Percentiles rank a stretch among this genome's conserved stretches.
phyloP scores from a whole-genome alignment of 1,140 invertebrate genomes.

The Ceratina australensis region DNA sequence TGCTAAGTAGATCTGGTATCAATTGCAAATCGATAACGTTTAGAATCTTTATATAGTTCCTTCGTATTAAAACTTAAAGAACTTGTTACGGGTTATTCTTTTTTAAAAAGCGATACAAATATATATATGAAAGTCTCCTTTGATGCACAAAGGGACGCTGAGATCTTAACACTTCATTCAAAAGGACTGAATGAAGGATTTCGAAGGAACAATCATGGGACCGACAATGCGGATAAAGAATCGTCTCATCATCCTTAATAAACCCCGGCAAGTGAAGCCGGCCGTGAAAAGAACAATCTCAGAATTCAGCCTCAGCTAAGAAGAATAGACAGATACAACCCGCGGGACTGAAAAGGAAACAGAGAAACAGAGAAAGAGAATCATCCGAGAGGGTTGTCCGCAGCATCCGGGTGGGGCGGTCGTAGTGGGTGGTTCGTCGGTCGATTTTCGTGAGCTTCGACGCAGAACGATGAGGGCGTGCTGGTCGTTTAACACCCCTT shows the following conservation, averaged over 20 bases:
- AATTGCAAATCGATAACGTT: too few species aligned
- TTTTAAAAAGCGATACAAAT: too few species aligned
- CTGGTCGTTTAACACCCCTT: conserved; percentile 30
- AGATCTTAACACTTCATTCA: background rate
- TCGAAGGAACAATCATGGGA: background rate
- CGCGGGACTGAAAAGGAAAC: background rate
- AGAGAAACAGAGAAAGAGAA: conserved; percentile 10
- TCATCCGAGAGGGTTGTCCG: conserved; percentile 38
- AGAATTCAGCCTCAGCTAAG: background rate
- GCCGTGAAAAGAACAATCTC: background rate
- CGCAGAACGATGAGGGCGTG: conserved; percentile 60
- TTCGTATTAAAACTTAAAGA: background rate
- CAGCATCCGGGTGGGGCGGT: conserved; percentile 59
- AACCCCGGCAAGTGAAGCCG: background rate
- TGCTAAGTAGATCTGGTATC: too few species aligned
- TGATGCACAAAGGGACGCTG: too few species aligned
- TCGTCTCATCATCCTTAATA: background rate
- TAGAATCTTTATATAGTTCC: background rate
- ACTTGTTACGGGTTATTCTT: too few species aligned
- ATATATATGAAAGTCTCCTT: too few species aligned
- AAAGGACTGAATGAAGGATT: too few species aligned
- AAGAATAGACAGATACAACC: background rate
- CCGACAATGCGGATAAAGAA: background rate
- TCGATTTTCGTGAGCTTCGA: conserved; percentile 61
- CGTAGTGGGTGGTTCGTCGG: conserved; percentile 41